Percentiles rank a stretch among this genome's conserved stretches.
Evolutionary conservation across 2,113 vertebrate genomes (phyloP).

Genomic region (Galemys pyrenaicus): DNA sequence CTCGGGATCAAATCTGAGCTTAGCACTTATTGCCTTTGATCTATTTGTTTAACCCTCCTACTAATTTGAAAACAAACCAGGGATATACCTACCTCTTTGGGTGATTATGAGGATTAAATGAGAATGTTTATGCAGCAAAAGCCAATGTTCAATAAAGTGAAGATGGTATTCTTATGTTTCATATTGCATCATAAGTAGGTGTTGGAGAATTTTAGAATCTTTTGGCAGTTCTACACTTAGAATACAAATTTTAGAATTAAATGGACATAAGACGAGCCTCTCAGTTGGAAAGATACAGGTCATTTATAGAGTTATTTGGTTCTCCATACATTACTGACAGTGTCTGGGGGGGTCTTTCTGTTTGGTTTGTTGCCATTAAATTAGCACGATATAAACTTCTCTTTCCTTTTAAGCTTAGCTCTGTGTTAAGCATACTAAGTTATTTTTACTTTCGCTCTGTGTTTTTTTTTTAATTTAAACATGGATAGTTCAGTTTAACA

Average conservation of each 20-base stretch:
- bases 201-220: slow-evolving; percentile 18
- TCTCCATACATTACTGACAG: slow-evolving; percentile 40
- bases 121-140: neutral
- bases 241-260: neutral
- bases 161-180: neutral
- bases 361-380: slow-evolving; percentile 52
- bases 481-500: slow-evolving; percentile 54
- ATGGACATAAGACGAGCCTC: slow-evolving; percentile 22
- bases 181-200: neutral
- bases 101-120: neutral
- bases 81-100: neutral
- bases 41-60: neutral
- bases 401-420: slow-evolving; percentile 28
- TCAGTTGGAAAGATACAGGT: slow-evolving; percentile 13
- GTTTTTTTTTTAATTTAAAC: slow-evolving; percentile 65
- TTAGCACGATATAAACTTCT: slow-evolving; percentile 4
- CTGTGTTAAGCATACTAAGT: neutral
- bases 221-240: neutral
- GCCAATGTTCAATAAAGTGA: neutral
- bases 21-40: slow-evolving; percentile 13
- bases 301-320: slow-evolving; percentile 30
- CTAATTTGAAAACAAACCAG: neutral
- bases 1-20: neutral
- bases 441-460: slow-evolving; percentile 58
- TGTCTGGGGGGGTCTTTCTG: neutral